A percentile compares a stretch with the other conserved stretches of the same genome.
These are phyloP conservation scores for Sebastes oblongus DNA, from an alignment of 2,797 vertebrate species.

Conservation along the genomic window DNA sequence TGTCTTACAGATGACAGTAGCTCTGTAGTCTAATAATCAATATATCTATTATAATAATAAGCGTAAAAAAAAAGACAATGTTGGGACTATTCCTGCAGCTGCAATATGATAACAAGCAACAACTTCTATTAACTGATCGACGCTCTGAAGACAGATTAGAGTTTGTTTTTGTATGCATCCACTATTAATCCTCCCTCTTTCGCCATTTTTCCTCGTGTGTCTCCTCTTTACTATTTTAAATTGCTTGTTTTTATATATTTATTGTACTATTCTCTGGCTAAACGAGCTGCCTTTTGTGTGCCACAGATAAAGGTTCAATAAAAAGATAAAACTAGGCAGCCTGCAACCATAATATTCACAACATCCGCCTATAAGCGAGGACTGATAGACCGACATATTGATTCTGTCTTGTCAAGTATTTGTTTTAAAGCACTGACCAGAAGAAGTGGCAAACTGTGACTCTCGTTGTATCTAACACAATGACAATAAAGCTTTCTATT, in stretches of 20 bases:
- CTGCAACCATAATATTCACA: not conserved
- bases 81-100: no score
- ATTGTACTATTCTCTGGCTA: not conserved
- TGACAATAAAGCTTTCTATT: no score
- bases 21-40: not conserved
- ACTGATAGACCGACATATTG: not conserved
- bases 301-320: not conserved
- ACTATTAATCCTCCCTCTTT: not conserved
- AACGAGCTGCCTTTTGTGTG: not conserved
- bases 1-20: no score
- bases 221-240: not conserved
- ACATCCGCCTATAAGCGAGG: not conserved
- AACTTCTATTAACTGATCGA: not conserved
- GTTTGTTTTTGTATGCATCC: no score
- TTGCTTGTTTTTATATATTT: accelerated
- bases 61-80: no score
- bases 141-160: no score
- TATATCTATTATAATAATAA: no score
- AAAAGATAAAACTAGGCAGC: not conserved
- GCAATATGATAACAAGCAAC: no score
- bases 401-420: not conserved
- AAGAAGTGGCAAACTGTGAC: no score
- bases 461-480: no score
- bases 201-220: not conserved
- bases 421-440: no score